Evolutionary conservation across 2,797 vertebrate genomes (phyloP).

Genomic region (Schizopygopsis malacanthus): DNA sequence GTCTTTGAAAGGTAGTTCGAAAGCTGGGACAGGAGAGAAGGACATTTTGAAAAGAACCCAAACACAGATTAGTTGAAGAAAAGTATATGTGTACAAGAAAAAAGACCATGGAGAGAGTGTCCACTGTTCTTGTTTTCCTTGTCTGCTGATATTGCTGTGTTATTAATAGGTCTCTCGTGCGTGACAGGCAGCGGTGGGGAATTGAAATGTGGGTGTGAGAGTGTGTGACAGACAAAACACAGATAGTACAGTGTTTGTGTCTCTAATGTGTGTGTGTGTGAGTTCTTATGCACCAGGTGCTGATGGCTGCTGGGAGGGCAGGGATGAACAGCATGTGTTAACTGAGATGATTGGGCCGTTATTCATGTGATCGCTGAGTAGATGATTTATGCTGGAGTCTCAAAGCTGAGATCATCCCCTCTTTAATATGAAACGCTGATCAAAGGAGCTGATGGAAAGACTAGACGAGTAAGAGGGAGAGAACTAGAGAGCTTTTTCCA

Average conservation of each 20-base stretch:
- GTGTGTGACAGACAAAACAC: conserved; percentile 38
- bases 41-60: neutral
- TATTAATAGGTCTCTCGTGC: conserved; percentile 73
- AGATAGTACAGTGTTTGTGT: conserved; percentile 14
- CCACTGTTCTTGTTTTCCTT: conserved; percentile 72
- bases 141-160: conserved; percentile 73
- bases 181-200: conserved; percentile 14
- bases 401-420: conserved; percentile 53
- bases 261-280: conserved; percentile 51
- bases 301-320: conserved; percentile 75
- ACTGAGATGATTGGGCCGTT: conserved; percentile 80
- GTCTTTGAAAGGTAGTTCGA: neutral
- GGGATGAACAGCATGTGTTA: conserved; percentile 77
- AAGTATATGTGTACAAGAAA: conserved; percentile 56
- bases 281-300: conserved; percentile 62
- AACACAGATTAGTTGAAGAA: neutral
- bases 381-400: conserved; percentile 74
- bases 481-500: conserved; percentile 35
- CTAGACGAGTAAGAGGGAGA: conserved; percentile 13
- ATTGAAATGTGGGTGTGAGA: conserved; percentile 28
- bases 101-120: conserved; percentile 61
- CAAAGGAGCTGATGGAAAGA: conserved; percentile 50
- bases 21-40: neutral
- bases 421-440: conserved; percentile 42
- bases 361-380: conserved; percentile 74